phyloP scores from a whole-genome alignment of 2,113 vertebrate species.

The Mesocricetus auratus region DNA sequence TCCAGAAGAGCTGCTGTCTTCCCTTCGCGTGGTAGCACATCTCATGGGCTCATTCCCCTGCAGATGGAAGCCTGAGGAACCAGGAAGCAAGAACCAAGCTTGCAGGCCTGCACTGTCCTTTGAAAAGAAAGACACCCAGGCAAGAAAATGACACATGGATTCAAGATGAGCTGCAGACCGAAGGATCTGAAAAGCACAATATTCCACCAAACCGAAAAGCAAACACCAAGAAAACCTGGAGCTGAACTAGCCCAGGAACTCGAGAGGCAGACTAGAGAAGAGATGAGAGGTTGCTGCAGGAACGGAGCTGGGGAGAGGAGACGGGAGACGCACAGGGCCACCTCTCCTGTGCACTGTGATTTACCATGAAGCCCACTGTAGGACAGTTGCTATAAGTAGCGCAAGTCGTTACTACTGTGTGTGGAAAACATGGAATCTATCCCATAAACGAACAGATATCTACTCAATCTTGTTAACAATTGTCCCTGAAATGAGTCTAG shows the following conservation, averaged over 20 bases:
- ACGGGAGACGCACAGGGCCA: background rate
- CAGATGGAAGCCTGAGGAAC: constrained; percentile 21
- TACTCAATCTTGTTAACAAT: background rate
- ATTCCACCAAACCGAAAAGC: background rate
- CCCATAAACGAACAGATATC: background rate
- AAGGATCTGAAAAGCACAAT: constrained; percentile 1
- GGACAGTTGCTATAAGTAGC: background rate
- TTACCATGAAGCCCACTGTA: background rate
- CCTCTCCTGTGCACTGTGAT: background rate
- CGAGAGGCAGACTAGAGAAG: background rate
- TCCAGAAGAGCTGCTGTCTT: constrained; percentile 73
- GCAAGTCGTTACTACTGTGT: background rate
- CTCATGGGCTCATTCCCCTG: constrained; percentile 28
- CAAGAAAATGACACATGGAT: background rate
- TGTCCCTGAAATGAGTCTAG: background rate
- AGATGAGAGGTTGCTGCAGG: background rate
- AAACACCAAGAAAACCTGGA: background rate
- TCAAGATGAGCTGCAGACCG: constrained; percentile 61
- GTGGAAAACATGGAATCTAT: background rate
- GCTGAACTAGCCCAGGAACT: background rate
- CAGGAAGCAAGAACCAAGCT: background rate
- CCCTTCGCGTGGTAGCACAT: constrained; percentile 27
- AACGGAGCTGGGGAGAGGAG: background rate
- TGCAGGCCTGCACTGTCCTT: background rate
- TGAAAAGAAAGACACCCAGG: constrained; percentile 56